Evolutionary conservation across 2,888 invertebrate species (phyloP).

Genomic region (Argynnis bischoffii): DNA sequence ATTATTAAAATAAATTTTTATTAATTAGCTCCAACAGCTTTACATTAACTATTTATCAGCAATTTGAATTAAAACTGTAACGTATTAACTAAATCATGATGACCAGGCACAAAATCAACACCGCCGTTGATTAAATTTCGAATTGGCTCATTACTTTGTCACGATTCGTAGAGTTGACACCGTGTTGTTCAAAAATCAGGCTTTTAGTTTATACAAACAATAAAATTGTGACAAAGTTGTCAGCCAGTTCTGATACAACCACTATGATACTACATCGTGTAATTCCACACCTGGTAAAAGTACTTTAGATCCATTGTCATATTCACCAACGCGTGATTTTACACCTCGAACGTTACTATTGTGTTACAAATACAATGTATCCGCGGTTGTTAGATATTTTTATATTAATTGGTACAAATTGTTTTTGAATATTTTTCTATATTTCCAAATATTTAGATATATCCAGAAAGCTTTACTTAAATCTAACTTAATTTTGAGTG

Average conservation of each 20-base stretch:
- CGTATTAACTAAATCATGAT: conserved; percentile 22
- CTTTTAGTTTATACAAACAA: conserved; percentile 6
- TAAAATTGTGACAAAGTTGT: conserved; percentile 30
- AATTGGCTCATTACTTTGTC: conserved; percentile 35
- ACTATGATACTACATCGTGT: conserved; percentile 39
- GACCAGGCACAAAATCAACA: conserved; percentile 40
- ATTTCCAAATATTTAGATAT: conserved; percentile 1
- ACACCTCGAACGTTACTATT: conserved; percentile 43
- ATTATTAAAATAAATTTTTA: conserved; percentile 36
- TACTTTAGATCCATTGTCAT: conserved; percentile 41
- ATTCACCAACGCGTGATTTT: conserved; percentile 39
- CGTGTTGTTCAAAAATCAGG: neutral
- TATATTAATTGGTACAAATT: conserved; percentile 1
- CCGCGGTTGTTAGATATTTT: neutral
- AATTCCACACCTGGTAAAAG: conserved; percentile 33
- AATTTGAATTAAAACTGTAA: conserved; percentile 29
- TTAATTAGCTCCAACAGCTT: conserved; percentile 37
- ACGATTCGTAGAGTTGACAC: neutral
- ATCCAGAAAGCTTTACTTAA: conserved; percentile 21
- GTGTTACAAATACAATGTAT: conserved; percentile 19
- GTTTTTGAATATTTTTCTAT: conserved; percentile 2
- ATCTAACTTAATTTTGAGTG: conserved; percentile 14
- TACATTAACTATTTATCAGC: conserved; percentile 31
- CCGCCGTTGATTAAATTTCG: conserved; percentile 14
- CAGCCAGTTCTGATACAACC: conserved; percentile 41